Percentiles rank a stretch among this genome's conserved stretches.
Evolutionary conservation across 2,113 vertebrate species (phyloP).

Genomic region (Plectropomus leopardus): DNA sequence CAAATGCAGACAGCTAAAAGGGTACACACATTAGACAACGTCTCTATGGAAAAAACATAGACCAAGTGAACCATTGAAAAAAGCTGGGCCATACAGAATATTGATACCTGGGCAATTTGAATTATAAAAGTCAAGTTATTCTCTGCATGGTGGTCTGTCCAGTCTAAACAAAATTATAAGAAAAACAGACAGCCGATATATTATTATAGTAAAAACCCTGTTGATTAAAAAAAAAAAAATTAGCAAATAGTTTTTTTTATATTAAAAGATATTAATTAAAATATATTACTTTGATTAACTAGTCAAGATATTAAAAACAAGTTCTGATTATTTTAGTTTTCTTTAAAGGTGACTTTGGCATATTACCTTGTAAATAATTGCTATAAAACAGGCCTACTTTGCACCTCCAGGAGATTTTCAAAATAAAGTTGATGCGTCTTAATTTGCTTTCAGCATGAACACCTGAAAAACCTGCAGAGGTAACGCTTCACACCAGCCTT

Average conservation of each 20-base stretch:
- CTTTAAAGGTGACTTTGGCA: conserved; percentile 83
- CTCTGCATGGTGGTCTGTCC: conserved; percentile 59
- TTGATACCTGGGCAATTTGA: conserved; percentile 60
- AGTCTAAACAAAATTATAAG: conserved; percentile 61
- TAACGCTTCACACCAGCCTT: conserved; percentile 29
- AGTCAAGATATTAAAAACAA: conserved; percentile 80
- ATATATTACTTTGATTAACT: conserved; percentile 88
- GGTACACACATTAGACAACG: conserved; percentile 56
- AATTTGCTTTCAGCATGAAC: conserved; percentile 50
- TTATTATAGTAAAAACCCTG: conserved; percentile 85
- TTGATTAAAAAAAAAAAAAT: conserved; percentile 81
- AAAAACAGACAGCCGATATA: conserved; percentile 75
- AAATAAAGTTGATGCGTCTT: conserved; percentile 62
- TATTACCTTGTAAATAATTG: conserved; percentile 77
- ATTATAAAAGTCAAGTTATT: conserved; percentile 66
- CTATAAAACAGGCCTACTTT: conserved; percentile 63
- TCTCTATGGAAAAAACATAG: conserved; percentile 58
- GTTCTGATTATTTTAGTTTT: conserved; percentile 76
- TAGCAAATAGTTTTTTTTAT: conserved; percentile 81
- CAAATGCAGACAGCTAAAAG: conserved; percentile 39
- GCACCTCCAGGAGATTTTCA: conserved; percentile 61
- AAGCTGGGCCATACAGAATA: conserved; percentile 42
- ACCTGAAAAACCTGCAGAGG: conserved; percentile 11
- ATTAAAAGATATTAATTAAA: conserved; percentile 89
- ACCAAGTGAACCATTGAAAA: conserved; percentile 39